A percentile compares a stretch with the other conserved stretches of the same genome.
Evolutionary conservation across 2,888 invertebrate genomes (phyloP).

Genomic region (Caenorhabditis sp.): DNA sequence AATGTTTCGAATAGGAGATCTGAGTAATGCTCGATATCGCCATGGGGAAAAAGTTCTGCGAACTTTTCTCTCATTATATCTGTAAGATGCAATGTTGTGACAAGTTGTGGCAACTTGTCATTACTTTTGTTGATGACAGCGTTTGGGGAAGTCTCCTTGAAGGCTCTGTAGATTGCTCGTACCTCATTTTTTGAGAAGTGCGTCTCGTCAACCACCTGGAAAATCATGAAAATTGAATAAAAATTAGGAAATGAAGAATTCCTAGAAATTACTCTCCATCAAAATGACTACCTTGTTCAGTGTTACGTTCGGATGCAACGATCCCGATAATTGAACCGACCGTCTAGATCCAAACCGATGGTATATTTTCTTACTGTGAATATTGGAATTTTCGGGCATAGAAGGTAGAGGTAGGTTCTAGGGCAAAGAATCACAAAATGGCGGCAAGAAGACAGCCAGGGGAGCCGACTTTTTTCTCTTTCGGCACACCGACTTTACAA

Average conservation of each 20-base stretch:
- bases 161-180: conserved; percentile 79
- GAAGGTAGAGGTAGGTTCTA: conserved; percentile 6
- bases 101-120: conserved; percentile 9
- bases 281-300: conserved; percentile 60
- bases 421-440: conserved; percentile 44
- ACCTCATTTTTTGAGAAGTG: conserved; percentile 80
- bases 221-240: not conserved
- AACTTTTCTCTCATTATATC: conserved; percentile 80
- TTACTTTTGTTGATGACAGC: conserved; percentile 79
- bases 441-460: conserved; percentile 5
- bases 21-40: conserved; percentile 80
- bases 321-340: conserved; percentile 41
- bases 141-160: conserved; percentile 80
- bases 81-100: conserved; percentile 49
- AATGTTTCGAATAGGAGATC: conserved; percentile 81
- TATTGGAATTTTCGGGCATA: conserved; percentile 64
- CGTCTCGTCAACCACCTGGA: conserved; percentile 79
- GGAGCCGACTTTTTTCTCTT: conserved; percentile 22
- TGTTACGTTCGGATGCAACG: conserved; percentile 51
- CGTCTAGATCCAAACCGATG: conserved; percentile 57
- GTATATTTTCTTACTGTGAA: conserved; percentile 68
- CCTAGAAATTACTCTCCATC: no score
- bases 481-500: conserved; percentile 60
- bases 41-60: conserved; percentile 79
- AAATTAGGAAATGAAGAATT: no score